These are phyloP conservation scores for Drosophila phalerata DNA, from an alignment of 2,888 invertebrate genomes.

Conservation along the genomic window DNA sequence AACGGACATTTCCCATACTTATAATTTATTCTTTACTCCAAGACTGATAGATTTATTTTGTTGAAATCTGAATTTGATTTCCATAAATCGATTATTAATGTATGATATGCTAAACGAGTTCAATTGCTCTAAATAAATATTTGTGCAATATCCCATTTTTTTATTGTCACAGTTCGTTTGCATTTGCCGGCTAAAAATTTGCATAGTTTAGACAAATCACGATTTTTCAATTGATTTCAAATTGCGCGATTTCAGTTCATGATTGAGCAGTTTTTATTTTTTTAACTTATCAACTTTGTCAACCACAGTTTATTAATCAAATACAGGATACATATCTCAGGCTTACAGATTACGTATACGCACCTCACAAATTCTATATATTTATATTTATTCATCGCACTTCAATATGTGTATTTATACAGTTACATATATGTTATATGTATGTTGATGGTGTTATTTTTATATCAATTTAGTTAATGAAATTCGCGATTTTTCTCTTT, in stretches of 20 bases:
- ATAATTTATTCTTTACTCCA: neutral
- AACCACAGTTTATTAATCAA: neutral
- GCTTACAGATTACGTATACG: neutral
- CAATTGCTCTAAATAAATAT: slow-evolving; percentile 4
- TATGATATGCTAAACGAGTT: neutral
- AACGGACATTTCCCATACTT: neutral
- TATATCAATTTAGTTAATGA: slow-evolving; percentile 57
- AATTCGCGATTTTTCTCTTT: slow-evolving; percentile 24
- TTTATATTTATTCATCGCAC: neutral
- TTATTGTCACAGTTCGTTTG: slow-evolving; percentile 7
- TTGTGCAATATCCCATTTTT: neutral
- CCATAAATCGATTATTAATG: neutral
- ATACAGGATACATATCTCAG: neutral
- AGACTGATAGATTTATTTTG: neutral
- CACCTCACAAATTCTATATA: slow-evolving; percentile 32
- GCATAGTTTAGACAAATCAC: slow-evolving; percentile 42
- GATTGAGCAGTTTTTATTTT: neutral
- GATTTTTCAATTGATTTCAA: neutral
- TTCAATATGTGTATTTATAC: neutral
- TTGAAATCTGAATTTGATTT: neutral
- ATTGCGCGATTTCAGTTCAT: neutral
- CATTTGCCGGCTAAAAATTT: slow-evolving; percentile 43
- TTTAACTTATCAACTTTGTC: neutral
- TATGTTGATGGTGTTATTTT: slow-evolving; percentile 23
- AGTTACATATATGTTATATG: no score